Percentiles rank a stretch among this genome's conserved stretches.
These are phyloP conservation scores for Epinotia bilunana DNA, from an alignment of 2,888 invertebrate genomes.

Conservation along the genomic window DNA sequence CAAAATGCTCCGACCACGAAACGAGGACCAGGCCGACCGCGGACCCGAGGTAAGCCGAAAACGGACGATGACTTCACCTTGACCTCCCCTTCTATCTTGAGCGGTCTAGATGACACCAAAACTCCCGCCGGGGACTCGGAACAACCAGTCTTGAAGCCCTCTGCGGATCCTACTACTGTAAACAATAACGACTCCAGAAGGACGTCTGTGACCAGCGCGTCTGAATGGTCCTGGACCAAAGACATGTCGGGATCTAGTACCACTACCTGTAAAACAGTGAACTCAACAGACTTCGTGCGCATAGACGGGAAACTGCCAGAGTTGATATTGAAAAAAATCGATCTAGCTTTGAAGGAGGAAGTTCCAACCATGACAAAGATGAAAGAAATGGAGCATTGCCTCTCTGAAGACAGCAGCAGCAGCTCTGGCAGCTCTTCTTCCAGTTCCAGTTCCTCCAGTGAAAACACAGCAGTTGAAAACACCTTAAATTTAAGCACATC, in stretches of 20 bases:
- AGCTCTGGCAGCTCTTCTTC: constrained; percentile 14
- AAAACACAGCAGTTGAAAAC: constrained; percentile 27
- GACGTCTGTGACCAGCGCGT: constrained; percentile 56
- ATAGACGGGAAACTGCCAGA: constrained; percentile 70
- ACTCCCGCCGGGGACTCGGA: constrained; percentile 14
- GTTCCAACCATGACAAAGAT: neutral
- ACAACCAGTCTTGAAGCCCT: constrained; percentile 15
- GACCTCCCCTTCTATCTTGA: constrained; percentile 32
- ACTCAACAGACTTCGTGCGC: constrained; percentile 61
- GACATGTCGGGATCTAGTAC: constrained; percentile 71
- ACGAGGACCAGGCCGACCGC: neutral
- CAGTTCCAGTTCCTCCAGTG: constrained; percentile 17
- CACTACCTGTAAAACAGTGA: constrained; percentile 61
- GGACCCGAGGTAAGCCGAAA: constrained; percentile 13
- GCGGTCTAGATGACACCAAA: neutral
- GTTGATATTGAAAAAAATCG: constrained; percentile 58
- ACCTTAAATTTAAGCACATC: constrained; percentile 54
- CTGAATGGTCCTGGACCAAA: constrained; percentile 69
- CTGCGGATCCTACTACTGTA: constrained; percentile 18
- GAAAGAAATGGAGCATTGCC: constrained; percentile 33
- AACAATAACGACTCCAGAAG: constrained; percentile 52
- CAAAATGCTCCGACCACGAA: neutral
- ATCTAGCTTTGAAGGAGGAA: constrained; percentile 42
- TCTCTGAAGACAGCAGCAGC: constrained; percentile 42
- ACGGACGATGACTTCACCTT: constrained; percentile 6